Base-by-base conservation (phyloP, 2,888 invertebrate species). In the Chloroclystis v-ata region DNA sequence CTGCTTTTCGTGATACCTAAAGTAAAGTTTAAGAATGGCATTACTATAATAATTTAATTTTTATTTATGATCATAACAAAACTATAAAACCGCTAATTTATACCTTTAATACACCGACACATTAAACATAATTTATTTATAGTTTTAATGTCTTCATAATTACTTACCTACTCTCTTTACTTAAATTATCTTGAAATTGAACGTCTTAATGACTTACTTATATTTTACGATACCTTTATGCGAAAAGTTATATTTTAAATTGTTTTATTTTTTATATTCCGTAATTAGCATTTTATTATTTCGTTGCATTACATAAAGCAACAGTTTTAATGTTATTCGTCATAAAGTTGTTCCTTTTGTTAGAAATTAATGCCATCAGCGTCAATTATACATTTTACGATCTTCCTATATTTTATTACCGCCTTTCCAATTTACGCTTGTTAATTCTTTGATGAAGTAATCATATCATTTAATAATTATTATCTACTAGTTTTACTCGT, bases 1-100 rank as follows among this genome's bases (percentile, higher is more conserved):
- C 66, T 67, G 67, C 58, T 54, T 55, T 59, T 66, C 56, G 59
- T 24, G 10, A 28, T 28, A 49, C 35, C 1, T 43, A 37, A 33
- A 8, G 20, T 4, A 20, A 2, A 20, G 20, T 2, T 2, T 5
- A 20, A n/a, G n/a, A n/a, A n/a, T n/a, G n/a, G n/a, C n/a, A n/a
- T n/a, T n/a, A n/a, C n/a, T n/a, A n/a, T n/a, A n/a, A n/a, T n/a
- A n/a, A n/a, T n/a, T n/a, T n/a, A n/a, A n/a, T n/a, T n/a, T n/a
- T n/a, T n/a, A n/a, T n/a, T n/a, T n/a, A n/a, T n/a, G n/a, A n/a
- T n/a, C n/a, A n/a, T n/a, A n/a, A n/a, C n/a, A n/a, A n/a, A n/a
- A n/a, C n/a, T n/a, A n/a, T n/a, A n/a, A n/a, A n/a, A n/a, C n/a
- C n/a, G n/a, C n/a, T n/a, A n/a, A n/a, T n/a, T n/a, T n/a, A n/a